phyloP scores from a whole-genome alignment of 1,140 invertebrate species.

The Ganaspis sp. region DNA sequence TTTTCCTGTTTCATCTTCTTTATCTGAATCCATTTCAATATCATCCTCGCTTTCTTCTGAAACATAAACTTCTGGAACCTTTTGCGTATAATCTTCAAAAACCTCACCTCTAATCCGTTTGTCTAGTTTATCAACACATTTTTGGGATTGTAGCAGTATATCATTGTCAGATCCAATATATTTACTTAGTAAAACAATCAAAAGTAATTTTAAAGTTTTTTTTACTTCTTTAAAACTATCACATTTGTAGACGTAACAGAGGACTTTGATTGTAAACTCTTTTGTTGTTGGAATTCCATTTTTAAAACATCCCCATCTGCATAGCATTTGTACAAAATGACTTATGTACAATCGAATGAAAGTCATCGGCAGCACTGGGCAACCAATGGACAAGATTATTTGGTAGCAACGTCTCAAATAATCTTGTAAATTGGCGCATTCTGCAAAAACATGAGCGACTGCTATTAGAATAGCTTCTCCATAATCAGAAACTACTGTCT shows the following conservation, averaged over 20 bases:
- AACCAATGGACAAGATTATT: neutral
- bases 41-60: no score
- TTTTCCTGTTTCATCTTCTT: no score
- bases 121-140: neutral
- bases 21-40: no score
- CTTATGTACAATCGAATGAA: neutral
- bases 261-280: neutral
- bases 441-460: neutral
- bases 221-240: neutral
- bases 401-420: neutral
- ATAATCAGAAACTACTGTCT: neutral
- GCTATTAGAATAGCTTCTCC: neutral
- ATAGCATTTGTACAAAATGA: neutral
- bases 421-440: neutral
- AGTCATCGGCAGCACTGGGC: neutral
- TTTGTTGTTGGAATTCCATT: neutral
- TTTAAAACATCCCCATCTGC: neutral
- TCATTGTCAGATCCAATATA: neutral
- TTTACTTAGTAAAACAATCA: neutral
- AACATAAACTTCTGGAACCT: no score
- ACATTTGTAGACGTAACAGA: neutral
- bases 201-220: no score
- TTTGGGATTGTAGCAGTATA: neutral
- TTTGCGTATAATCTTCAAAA: neutral
- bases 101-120: neutral